Percentiles rank a stretch among this genome's conserved stretches.
These are phyloP conservation scores for Stegastes partitus DNA, from an alignment of 2,113 vertebrate genomes.

Conservation along the genomic window DNA sequence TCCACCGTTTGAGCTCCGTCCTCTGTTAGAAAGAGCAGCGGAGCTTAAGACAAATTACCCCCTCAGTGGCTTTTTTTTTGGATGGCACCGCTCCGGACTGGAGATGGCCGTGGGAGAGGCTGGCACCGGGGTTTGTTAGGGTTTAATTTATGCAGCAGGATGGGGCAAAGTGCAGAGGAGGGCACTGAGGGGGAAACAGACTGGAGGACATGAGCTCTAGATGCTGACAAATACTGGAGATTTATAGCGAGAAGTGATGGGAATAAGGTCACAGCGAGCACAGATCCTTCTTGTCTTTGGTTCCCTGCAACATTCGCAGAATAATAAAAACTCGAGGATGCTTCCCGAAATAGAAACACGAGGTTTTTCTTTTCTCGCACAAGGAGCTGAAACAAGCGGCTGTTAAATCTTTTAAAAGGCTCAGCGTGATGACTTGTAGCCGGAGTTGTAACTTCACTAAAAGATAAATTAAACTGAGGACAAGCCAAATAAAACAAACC, in stretches of 20 bases:
- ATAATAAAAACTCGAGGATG: background rate
- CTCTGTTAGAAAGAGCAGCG: slow-evolving; percentile 64
- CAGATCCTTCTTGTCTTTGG: background rate
- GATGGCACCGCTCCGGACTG: slow-evolving; percentile 34
- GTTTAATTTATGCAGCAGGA: slow-evolving; percentile 44
- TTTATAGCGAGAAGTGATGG: slow-evolving; percentile 31
- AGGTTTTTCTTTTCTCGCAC: too few species aligned
- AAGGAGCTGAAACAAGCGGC: too few species aligned
- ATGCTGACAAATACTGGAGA: slow-evolving; percentile 38
- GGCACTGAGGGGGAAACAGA: slow-evolving; percentile 40
- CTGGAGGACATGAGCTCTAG: background rate
- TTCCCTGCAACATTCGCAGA: slow-evolving; percentile 16
- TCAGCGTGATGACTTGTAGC: too few species aligned
- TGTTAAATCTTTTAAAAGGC: too few species aligned
- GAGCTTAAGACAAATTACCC: slow-evolving; percentile 72
- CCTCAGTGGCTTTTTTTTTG: slow-evolving; percentile 48
- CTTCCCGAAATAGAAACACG: too few species aligned
- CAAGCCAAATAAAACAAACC: too few species aligned
- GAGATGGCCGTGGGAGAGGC: slow-evolving; percentile 36
- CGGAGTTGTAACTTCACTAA: too few species aligned
- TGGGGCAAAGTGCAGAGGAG: slow-evolving; percentile 4
- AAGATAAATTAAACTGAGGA: too few species aligned
- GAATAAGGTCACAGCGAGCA: slow-evolving; percentile 18
- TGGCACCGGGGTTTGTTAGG: slow-evolving; percentile 29
- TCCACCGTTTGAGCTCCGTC: slow-evolving; percentile 51